Conservation (phyloP, 2,797 vertebrate genomes). For the Pseudomugil gertrudae region DNA sequence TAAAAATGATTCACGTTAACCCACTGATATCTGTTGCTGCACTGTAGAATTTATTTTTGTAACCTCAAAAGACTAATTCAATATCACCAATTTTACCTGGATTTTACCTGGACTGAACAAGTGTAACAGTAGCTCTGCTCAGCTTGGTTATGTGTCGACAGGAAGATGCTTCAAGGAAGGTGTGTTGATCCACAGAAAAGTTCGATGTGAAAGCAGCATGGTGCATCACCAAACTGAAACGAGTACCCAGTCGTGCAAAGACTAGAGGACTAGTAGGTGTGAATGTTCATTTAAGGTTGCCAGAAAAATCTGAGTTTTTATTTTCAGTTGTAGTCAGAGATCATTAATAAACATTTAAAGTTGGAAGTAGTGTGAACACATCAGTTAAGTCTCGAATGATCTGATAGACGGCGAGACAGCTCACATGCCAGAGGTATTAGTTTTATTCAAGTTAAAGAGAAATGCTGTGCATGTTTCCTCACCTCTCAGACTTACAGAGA, state of each 20-base stretch:
- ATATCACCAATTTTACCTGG: neutral
- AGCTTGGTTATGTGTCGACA: neutral
- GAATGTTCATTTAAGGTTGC: neutral
- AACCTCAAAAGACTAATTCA: neutral
- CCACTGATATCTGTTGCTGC: neutral
- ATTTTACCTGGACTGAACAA: neutral
- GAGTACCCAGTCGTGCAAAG: no score
- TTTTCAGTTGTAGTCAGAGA: slow-evolving; percentile 25
- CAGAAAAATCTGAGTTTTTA: neutral
- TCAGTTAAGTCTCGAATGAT: slow-evolving; percentile 45
- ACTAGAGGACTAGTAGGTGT: neutral
- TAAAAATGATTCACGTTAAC: neutral
- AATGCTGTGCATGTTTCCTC: neutral
- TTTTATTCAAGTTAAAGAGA: neutral
- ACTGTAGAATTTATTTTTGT: neutral
- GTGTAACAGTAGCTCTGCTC: no score
- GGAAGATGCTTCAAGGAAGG: neutral
- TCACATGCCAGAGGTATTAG: neutral
- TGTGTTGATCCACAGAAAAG: slow-evolving; percentile 1
- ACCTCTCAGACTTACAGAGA: neutral
- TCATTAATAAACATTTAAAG: slow-evolving; percentile 23
- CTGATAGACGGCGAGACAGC: slow-evolving; percentile 39
- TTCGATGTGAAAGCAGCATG: neutral
- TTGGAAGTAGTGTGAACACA: slow-evolving; percentile 37
- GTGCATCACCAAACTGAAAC: neutral